Conservation (phyloP, 1,140 invertebrate species). For the Forficula auricularia region DNA sequence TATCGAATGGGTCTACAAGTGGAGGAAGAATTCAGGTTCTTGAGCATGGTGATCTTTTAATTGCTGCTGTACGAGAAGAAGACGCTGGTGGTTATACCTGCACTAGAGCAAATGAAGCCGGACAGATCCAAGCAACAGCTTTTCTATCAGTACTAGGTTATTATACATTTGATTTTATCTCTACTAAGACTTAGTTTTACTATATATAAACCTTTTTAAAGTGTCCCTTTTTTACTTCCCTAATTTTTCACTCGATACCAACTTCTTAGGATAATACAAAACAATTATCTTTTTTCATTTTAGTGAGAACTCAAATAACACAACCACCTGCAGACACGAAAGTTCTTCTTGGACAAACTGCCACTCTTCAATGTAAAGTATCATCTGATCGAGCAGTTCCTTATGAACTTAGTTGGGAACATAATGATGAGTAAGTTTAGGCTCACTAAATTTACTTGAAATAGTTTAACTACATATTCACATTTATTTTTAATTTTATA, state of each 20-base stretch:
- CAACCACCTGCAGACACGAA: constrained; percentile 77
- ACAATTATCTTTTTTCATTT: constrained; percentile 19
- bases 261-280: not conserved
- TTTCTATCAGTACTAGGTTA: constrained; percentile 66
- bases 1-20: no score
- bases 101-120: constrained; percentile 71
- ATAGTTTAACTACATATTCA: no score
- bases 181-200: not conserved
- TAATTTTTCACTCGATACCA: not conserved
- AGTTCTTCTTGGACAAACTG: constrained; percentile 75
- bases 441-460: constrained; percentile 8
- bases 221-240: not conserved
- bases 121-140: constrained; percentile 62
- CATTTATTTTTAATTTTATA: no score
- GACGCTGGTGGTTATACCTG: constrained; percentile 84
- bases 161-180: constrained; percentile 13
- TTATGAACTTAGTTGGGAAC: constrained; percentile 82
- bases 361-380: constrained; percentile 80
- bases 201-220: not conserved
- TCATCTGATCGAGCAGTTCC: constrained; percentile 80
- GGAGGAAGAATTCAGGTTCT: constrained; percentile 55
- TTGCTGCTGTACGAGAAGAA: constrained; percentile 60
- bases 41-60: constrained; percentile 66
- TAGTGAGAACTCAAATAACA: constrained; percentile 80
- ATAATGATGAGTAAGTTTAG: constrained; percentile 55